Base-by-base conservation (phyloP, 2,888 invertebrate species). In the Platycheirus rosarum region DNA sequence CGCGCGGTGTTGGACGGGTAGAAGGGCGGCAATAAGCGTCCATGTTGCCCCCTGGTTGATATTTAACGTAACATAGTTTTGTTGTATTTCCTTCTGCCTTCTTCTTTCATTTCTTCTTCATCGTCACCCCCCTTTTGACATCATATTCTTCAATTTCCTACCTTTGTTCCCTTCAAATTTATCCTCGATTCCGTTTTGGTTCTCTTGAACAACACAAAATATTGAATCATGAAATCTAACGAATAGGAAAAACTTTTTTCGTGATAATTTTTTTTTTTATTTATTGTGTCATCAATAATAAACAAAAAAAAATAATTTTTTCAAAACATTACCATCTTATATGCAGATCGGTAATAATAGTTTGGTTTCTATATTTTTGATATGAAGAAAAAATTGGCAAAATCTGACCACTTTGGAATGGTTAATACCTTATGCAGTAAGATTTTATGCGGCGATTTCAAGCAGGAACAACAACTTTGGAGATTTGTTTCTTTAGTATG, bases 141-240 rank as follows among this genome's bases (percentile, higher is more conserved):
- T 32, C 11, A 11, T 51, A 35, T 18, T 14, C 16, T 1, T 4
- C 14, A 57, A 14, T 60, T 60, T 18, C 44, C 29, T 60, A 60
- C 44, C 44, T 44, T 60, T 48, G 18, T 77, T 53, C 37, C 40
- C 51, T 63, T 80, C 55, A 73, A 77, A 77, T 62, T 82, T 63
- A 82, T 82, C 82, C 66, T 68, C 82, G 49, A 68, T 49, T 82
- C 55, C 40, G 76, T 62, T 77, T 77, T 73, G n/a, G 16, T 37
- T 55, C 62, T 35, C 53, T n/a, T 35, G 68, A 68, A 82, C 35
- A 77, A 73, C 46, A 77, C 53, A 68, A 71, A 71, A 82, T 77
- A 82, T 82, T 82, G 82, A 77, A 77, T 82, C 70, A 77, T 82
- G 37, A 82, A 82, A 77, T 77, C 77, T 69, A 82, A 68, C 77